A percentile compares a stretch with the other conserved stretches of the same genome.
Evolutionary conservation across 2,888 invertebrate genomes (phyloP).

Genomic region (Protonemura montana): DNA sequence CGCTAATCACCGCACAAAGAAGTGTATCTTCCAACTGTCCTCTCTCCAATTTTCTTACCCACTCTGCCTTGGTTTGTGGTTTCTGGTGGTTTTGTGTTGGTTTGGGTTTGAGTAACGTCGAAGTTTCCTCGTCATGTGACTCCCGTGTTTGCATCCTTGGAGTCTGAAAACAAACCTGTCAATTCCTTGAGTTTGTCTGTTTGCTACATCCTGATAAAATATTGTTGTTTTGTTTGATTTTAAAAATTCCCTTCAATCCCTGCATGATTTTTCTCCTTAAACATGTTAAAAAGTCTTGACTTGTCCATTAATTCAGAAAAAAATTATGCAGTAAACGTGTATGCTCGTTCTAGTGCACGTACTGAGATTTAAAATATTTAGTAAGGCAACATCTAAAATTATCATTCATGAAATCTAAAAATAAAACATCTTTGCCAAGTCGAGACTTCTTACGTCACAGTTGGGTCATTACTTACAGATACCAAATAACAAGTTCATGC

Average conservation of each 20-base stretch:
- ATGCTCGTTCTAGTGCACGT: too few species aligned
- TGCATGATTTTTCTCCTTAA: background rate
- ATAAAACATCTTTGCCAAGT: background rate
- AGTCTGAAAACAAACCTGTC: background rate
- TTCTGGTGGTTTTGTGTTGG: background rate
- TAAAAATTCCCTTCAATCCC: background rate
- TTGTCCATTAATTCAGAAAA: too few species aligned
- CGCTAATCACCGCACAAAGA: background rate
- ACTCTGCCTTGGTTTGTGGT: background rate
- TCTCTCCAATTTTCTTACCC: background rate
- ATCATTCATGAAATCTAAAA: too few species aligned
- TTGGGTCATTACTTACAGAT: background rate
- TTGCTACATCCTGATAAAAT: background rate
- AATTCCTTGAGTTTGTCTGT: background rate
- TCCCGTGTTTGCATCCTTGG: background rate
- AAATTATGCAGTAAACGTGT: too few species aligned
- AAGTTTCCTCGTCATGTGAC: background rate
- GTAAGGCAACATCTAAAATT: too few species aligned
- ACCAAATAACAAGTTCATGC: background rate
- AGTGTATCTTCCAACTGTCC: background rate
- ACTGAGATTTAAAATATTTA: too few species aligned
- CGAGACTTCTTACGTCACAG: background rate
- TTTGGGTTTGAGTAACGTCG: background rate
- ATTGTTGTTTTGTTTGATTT: background rate
- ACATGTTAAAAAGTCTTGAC: background rate